Evolutionary conservation across 1,140 invertebrate species (phyloP).

Genomic region (Drosophila serrata): DNA sequence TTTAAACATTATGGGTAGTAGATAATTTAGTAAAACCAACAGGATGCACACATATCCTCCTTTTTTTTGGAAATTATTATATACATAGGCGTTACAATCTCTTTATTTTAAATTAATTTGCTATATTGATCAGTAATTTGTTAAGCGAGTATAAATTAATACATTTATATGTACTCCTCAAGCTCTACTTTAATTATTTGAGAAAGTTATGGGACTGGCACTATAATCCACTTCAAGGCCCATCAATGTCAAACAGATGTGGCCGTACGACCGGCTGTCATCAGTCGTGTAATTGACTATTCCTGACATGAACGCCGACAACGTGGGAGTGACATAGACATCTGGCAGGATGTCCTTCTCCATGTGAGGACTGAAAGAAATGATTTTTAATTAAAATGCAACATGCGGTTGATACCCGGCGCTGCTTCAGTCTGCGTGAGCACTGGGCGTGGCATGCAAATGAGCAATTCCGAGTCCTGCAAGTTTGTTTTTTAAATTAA

Average conservation of each 20-base stretch:
- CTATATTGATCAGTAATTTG: neutral
- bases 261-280: slow-evolving; percentile 20
- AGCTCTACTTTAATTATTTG: neutral
- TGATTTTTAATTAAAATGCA: slow-evolving; percentile 80
- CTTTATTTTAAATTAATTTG: neutral
- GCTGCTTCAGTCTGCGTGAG: slow-evolving; percentile 17
- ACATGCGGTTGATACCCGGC: slow-evolving; percentile 41
- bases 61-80: neutral
- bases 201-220: neutral
- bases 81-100: no score
- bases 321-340: slow-evolving; percentile 32
- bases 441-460: slow-evolving; percentile 63
- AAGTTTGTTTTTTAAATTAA: slow-evolving; percentile 69
- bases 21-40: neutral
- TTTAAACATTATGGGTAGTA: neutral
- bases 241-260: slow-evolving; percentile 43
- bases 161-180: neutral
- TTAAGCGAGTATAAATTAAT: neutral
- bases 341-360: slow-evolving; percentile 32
- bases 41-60: neutral
- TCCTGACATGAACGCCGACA: slow-evolving; percentile 48
- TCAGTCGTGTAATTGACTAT: slow-evolving; percentile 55
- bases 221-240: slow-evolving; percentile 19
- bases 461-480: slow-evolving; percentile 43
- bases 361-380: slow-evolving; percentile 24